A percentile compares a stretch with the other conserved stretches of the same genome.
phyloP scores from a whole-genome alignment of 2,113 vertebrate species.

The Antechinus flavipes region DNA sequence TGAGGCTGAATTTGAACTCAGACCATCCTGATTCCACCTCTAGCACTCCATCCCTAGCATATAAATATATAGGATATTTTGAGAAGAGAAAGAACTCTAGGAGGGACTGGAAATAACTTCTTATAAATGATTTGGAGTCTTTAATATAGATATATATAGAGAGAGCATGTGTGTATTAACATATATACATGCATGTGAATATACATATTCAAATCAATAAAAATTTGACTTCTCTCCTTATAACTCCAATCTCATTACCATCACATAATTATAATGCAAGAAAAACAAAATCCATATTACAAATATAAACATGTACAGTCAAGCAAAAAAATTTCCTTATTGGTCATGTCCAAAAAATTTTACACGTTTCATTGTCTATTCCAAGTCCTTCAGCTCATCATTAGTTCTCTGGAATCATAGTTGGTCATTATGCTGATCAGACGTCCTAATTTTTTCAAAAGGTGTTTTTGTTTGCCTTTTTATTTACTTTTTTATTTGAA shows the following conservation, averaged over 20 bases:
- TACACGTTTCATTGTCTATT: not conserved
- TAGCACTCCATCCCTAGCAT: not conserved
- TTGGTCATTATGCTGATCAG: not conserved
- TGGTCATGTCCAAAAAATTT: not conserved
- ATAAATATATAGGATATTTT: not conserved
- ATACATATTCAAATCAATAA: not conserved
- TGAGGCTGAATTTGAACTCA: not conserved
- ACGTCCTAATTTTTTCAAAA: not conserved
- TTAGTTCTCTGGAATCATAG: not conserved
- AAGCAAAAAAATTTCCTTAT: not conserved
- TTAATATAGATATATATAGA: not conserved
- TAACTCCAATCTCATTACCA: not conserved
- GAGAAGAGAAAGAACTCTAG: not conserved
- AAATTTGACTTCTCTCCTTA: not conserved
- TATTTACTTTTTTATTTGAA: no score
- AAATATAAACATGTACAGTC: not conserved
- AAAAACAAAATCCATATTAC: not conserved
- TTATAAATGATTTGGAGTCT: not conserved
- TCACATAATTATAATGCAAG: not conserved
- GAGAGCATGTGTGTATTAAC: no score
- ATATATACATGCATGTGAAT: no score
- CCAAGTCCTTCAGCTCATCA: not conserved
- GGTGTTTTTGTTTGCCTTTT: no score
- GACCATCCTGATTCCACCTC: not conserved
- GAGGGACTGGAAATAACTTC: not conserved